Conservation (phyloP, 2,113 vertebrate species). For the Carassius gibelio region DNA sequence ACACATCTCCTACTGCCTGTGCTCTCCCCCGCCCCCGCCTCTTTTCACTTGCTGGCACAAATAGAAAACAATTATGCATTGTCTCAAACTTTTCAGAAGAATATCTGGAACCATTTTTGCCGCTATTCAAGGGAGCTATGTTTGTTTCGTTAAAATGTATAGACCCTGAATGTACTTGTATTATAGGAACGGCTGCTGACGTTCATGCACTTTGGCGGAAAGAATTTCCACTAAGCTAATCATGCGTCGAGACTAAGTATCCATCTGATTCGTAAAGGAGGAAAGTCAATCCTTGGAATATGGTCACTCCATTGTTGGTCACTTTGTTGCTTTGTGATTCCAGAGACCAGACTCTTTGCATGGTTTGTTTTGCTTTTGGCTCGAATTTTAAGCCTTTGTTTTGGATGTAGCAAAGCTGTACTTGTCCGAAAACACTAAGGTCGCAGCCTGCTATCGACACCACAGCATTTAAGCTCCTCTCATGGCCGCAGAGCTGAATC, state of each 20-base stretch:
- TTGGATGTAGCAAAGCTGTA: conserved; percentile 46
- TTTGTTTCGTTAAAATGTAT: background rate
- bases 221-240: background rate
- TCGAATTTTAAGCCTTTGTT: conserved; percentile 49
- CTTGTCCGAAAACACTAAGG: conserved; percentile 54
- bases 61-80: conserved; percentile 57
- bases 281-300: background rate
- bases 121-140: background rate
- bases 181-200: background rate
- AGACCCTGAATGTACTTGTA: background rate
- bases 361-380: conserved; percentile 50
- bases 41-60: conserved; percentile 55
- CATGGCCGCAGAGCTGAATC: conserved; percentile 31
- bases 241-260: background rate
- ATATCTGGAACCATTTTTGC: conserved; percentile 11
- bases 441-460: conserved; percentile 42
- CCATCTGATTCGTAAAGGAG: background rate
- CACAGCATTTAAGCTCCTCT: background rate
- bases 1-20: conserved; percentile 52
- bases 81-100: background rate
- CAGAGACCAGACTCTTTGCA: conserved; percentile 36
- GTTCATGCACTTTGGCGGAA: background rate
- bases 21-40: background rate
- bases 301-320: conserved; percentile 4
- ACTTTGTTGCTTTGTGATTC: conserved; percentile 42